Conservation (phyloP, 2,888 invertebrate genomes). For the Netelia melanura region DNA sequence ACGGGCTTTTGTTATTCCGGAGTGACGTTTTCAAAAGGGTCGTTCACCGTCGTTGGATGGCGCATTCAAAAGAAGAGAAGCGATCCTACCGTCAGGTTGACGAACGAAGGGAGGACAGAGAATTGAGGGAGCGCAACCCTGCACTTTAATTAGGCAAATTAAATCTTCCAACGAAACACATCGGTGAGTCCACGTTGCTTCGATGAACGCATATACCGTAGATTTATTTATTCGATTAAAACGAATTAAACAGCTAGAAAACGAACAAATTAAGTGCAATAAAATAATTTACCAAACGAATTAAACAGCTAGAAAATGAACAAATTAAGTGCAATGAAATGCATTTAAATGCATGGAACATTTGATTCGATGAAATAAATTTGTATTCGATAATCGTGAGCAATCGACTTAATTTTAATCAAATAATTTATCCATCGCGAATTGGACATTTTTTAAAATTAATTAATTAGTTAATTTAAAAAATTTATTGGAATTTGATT, state of each 20-base stretch:
- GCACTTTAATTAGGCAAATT: constrained; percentile 80
- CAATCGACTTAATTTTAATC: neutral
- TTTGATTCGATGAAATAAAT: neutral
- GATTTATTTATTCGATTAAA: neutral
- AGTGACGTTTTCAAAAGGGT: constrained; percentile 52
- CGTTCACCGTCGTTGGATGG: constrained; percentile 44
- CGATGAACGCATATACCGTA: no score
- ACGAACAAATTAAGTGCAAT: neutral
- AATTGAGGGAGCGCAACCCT: constrained; percentile 46
- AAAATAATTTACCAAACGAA: neutral
- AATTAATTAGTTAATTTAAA: no score
- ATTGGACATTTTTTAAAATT: neutral
- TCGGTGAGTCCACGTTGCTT: neutral
- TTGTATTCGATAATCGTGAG: neutral
- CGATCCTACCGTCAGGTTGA: constrained; percentile 60
- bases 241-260: neutral
- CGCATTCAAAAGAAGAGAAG: constrained; percentile 47
- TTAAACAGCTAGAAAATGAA: neutral
- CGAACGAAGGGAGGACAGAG: constrained; percentile 40
- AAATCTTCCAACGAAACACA: constrained; percentile 78
- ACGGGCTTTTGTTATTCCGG: constrained; percentile 25
- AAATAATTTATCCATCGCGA: neutral
- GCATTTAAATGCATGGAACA: neutral
- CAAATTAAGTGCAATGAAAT: neutral
- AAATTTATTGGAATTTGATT: no score